A percentile compares a stretch with the other conserved stretches of the same genome.
These are phyloP conservation scores for Lagria hirta DNA, from an alignment of 2,888 invertebrate species.

Conservation along the genomic window DNA sequence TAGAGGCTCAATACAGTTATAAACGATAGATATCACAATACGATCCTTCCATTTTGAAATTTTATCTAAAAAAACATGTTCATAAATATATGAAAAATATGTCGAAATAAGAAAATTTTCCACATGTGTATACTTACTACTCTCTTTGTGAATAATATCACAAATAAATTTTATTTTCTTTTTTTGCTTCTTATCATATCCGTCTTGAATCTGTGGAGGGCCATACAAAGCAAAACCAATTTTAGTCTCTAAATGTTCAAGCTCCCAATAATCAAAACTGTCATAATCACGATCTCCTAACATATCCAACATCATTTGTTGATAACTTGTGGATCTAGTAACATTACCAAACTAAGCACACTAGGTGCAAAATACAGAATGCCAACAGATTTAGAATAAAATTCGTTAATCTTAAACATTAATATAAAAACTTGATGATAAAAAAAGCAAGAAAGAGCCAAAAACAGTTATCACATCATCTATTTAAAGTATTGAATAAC, in stretches of 20 bases:
- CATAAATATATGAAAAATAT: slow-evolving; percentile 1
- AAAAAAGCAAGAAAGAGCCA: too few relatives aligned
- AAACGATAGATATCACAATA: slow-evolving; percentile 40
- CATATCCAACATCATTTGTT: slow-evolving; percentile 61
- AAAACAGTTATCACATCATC: too few relatives aligned
- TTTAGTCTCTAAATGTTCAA: slow-evolving; percentile 58
- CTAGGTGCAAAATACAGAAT: too few relatives aligned
- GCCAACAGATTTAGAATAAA: slow-evolving; percentile 1
- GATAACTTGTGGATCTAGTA: slow-evolving; percentile 47
- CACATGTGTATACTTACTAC: slow-evolving; percentile 35
- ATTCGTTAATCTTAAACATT: slow-evolving; percentile 3
- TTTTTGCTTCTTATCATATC: slow-evolving; percentile 43
- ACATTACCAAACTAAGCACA: slow-evolving; percentile 11
- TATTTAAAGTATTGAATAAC: too few relatives aligned
- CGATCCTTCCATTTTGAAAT: slow-evolving; percentile 38
- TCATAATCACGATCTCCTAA: slow-evolving; percentile 59
- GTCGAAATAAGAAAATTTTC: neutral
- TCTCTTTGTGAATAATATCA: slow-evolving; percentile 36
- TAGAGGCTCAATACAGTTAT: slow-evolving; percentile 44
- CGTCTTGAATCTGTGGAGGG: slow-evolving; percentile 55
- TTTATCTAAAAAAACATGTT: slow-evolving; percentile 31
- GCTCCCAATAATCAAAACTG: slow-evolving; percentile 58
- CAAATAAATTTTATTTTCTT: slow-evolving; percentile 38
- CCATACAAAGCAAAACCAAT: slow-evolving; percentile 62
- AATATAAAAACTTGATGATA: slow-evolving; percentile 8